Evolutionary conservation across 2,888 invertebrate species (phyloP).

Genomic region (Druceiella hillmani): DNA sequence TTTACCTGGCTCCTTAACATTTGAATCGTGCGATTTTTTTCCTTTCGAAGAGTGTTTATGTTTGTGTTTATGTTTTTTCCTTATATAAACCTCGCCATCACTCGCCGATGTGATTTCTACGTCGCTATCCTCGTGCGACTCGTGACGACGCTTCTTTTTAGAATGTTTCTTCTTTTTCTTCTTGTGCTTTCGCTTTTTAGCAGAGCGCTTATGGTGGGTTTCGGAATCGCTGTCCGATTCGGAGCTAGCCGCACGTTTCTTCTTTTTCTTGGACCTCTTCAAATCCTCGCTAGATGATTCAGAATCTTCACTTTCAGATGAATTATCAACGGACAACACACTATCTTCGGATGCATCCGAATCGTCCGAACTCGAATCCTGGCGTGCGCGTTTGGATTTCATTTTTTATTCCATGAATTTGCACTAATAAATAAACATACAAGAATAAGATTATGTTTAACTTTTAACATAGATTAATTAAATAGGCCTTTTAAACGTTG

Average conservation of each 20-base stretch:
- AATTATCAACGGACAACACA: constrained; percentile 9
- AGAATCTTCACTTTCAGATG: constrained; percentile 28
- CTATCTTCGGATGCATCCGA: too few relatives aligned
- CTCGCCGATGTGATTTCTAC: constrained; percentile 36
- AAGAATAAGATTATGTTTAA: too few relatives aligned
- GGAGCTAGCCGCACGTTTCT: constrained; percentile 38
- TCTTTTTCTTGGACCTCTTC: constrained; percentile 37
- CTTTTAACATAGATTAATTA: too few relatives aligned
- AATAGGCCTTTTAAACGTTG: too few relatives aligned
- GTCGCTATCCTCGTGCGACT: constrained; percentile 32
- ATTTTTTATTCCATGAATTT: too few relatives aligned
- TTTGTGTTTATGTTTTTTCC: constrained; percentile 44
- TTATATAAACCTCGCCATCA: constrained; percentile 40
- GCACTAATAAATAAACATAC: too few relatives aligned
- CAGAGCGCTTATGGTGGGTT: constrained; percentile 38
- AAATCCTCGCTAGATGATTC: constrained; percentile 42
- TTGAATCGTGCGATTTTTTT: constrained; percentile 7
- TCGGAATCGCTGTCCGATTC: constrained; percentile 42
- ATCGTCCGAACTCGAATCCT: too few relatives aligned
- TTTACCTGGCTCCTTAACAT: too few relatives aligned
- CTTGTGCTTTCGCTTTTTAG: constrained; percentile 48
- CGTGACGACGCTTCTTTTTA: constrained; percentile 41
- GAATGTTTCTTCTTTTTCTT: constrained; percentile 49
- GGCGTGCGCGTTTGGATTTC: too few relatives aligned
- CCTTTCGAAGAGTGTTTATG: constrained; percentile 32